Conservation (phyloP, 35 echinoderm and acorn worm species). For the Apostichopus californicus region DNA sequence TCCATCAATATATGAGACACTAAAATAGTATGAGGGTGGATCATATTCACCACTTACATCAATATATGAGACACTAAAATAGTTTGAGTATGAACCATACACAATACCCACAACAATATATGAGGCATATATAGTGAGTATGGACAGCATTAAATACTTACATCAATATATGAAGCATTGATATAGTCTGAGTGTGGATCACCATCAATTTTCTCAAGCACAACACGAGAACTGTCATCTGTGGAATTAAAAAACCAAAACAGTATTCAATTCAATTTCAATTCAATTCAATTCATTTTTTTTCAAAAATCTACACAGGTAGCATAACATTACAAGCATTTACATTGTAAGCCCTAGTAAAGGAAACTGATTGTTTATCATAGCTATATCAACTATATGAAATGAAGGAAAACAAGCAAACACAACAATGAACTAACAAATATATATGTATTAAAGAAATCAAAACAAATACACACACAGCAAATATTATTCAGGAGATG, state of each 20-base stretch:
- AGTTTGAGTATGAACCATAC: too few species aligned
- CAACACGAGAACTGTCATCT: constrained; percentile 77
- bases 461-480: not conserved
- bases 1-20: too few species aligned
- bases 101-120: too few species aligned
- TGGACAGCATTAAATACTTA: too few species aligned
- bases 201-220: constrained; percentile 47
- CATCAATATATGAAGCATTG: too few species aligned
- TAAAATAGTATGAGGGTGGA: too few species aligned
- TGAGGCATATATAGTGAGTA: too few species aligned
- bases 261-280: not conserved
- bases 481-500: too few species aligned
- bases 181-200: constrained; percentile 30
- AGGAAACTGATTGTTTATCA: not conserved
- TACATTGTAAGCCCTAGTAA: not conserved
- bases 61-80: too few species aligned
- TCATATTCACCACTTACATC: too few species aligned
- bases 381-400: not conserved
- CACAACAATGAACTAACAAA: too few species aligned
- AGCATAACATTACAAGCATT: not conserved
- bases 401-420: not conserved
- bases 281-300: not conserved
- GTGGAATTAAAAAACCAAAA: not conserved
- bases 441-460: not conserved
- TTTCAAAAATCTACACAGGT: not conserved